Base-by-base conservation (phyloP, 2,888 invertebrate genomes). In the Sesamia inferens region DNA sequence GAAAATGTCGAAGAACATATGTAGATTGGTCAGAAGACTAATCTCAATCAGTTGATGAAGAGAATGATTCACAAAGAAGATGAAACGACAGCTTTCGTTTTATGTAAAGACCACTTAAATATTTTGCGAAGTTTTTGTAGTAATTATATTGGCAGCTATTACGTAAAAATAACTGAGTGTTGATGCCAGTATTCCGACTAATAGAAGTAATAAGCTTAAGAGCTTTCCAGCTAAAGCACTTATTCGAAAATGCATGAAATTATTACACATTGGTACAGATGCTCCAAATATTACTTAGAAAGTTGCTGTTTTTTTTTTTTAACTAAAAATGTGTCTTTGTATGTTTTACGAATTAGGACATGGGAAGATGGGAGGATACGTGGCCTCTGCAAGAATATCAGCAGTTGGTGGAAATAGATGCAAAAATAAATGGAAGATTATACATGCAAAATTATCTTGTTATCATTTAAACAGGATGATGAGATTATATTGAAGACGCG, bases 171-270 rank as follows among this genome's bases (percentile, higher is more conserved):
- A 82, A 82, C 63, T 63, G 55, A 69, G 42, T 67, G 55, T 66
- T 68, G 59, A 64, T 63, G 13, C 16, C 42, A 51, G 58, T 66
- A 78, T 67, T 70, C 70, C 19, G 44, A 51, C 48, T 31, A 58
- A 61, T 54, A 67, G 66, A 68, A 65, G 79, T 61, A 74, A 82
- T 80, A 70, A 79, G 59, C 61, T 63, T 61, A 67, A 74, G 54
- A 79, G 69, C 74, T 74, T 82, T 70, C 42, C 19, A 13, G 71
- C 55, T 71, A 16, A 73, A 55, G 57, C 51, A 82, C 57, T 55
- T 68, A 68, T 59, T 79, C 44, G 55, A 62, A 78, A 51, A 74
- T 51, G 48, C 42, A 65, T 54, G 31, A 79, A 65, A n/a, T 55
- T 71, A n/a, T 59, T 48, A 79, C 39, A 58, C 24, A 61, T 61